A percentile compares a stretch with the other conserved stretches of the same genome.
phyloP scores from a whole-genome alignment of 2,888 invertebrate species.

The Drosophila suboccidentalis region DNA sequence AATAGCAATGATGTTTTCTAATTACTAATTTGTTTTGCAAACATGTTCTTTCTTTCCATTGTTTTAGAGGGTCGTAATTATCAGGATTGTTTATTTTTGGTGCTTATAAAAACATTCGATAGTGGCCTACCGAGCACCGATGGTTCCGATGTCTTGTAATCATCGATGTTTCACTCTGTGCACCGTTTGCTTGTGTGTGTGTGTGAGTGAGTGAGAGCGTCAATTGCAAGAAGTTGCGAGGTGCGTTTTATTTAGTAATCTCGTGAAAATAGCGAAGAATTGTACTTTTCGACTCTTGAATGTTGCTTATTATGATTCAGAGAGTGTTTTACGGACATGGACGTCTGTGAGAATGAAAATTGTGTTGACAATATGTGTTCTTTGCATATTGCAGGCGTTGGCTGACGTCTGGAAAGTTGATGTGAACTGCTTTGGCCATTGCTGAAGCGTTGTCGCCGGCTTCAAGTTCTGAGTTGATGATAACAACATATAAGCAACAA shows the following conservation, averaged over 20 bases:
- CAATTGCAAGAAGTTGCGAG: slow-evolving; percentile 13
- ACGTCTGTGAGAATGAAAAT: slow-evolving; percentile 12
- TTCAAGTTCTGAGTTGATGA: slow-evolving; percentile 4
- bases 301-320: slow-evolving; percentile 17
- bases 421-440: slow-evolving; percentile 34
- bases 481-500: slow-evolving; percentile 18
- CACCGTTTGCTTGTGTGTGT: no score
- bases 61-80: no score
- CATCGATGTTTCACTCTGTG: no score
- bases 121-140: no score
- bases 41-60: no score
- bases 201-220: no score
- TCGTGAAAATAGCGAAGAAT: slow-evolving; percentile 47
- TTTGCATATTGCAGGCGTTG: slow-evolving; percentile 37
- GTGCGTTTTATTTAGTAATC: slow-evolving; percentile 58
- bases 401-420: slow-evolving; percentile 42
- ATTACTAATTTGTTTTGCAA: no score
- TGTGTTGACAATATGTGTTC: slow-evolving; percentile 21
- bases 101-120: no score
- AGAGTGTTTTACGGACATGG: not conserved
- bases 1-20: no score
- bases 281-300: slow-evolving; percentile 24
- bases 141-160: no score
- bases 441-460: slow-evolving; percentile 37
- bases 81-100: no score